A percentile compares a stretch with the other conserved stretches of the same genome.
Conservation (phyloP, 2,888 invertebrate genomes). For the Aelia acuminata region DNA sequence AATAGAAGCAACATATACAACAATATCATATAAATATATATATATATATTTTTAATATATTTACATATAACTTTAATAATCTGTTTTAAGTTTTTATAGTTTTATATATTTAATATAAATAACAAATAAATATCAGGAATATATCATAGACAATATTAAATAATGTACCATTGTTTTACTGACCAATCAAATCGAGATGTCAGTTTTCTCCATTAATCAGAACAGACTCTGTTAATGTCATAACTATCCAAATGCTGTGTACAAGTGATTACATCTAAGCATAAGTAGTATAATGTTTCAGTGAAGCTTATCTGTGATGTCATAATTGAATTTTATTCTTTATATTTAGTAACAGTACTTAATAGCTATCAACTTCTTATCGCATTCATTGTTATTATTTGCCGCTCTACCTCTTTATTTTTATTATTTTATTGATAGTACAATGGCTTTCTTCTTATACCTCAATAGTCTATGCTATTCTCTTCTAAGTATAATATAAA, state of each 20-base stretch:
- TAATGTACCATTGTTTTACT: conserved; percentile 51
- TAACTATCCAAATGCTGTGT: conserved; percentile 56
- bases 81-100: conserved; percentile 65
- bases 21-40: conserved; percentile 62
- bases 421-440: conserved; percentile 40
- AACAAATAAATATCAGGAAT: conserved; percentile 58
- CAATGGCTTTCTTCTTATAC: conserved; percentile 64
- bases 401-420: conserved; percentile 56
- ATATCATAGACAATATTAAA: conserved; percentile 64
- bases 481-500: conserved; percentile 55
- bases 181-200: conserved; percentile 57
- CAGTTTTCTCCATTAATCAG: conserved; percentile 53
- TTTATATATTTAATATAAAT: conserved; percentile 63
- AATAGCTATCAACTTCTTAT: conserved; percentile 43
- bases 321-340: conserved; percentile 62
- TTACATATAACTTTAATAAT: conserved; percentile 62
- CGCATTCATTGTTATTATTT: conserved; percentile 52
- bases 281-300: conserved; percentile 58
- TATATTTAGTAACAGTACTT: conserved; percentile 55
- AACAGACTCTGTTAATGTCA: conserved; percentile 43
- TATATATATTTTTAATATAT: conserved; percentile 65
- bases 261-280: conserved; percentile 51
- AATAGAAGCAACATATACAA: conserved; percentile 58
- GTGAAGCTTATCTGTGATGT: conserved; percentile 64
- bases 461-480: conserved; percentile 58